These are phyloP conservation scores for Drosophila flavopinicola DNA, from an alignment of 2,888 invertebrate genomes.

Conservation along the genomic window DNA sequence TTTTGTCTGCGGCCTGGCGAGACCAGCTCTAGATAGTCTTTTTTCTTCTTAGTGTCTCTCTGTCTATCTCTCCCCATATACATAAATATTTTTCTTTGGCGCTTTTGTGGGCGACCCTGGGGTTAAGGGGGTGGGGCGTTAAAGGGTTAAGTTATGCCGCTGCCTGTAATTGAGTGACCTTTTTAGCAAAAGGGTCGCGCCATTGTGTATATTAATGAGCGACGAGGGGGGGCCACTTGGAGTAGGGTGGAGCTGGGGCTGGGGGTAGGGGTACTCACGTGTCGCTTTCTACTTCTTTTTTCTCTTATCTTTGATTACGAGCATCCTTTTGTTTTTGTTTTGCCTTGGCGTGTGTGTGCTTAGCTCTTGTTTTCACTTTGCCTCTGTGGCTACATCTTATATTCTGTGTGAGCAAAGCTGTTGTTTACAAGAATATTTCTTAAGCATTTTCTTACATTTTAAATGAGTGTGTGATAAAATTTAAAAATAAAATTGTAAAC, in stretches of 20 bases:
- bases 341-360: not conserved
- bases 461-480: too few relatives aligned
- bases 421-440: slow-evolving; percentile 3
- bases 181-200: slow-evolving; percentile 37
- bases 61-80: slow-evolving; percentile 5
- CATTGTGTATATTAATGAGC: slow-evolving; percentile 52
- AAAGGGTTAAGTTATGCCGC: slow-evolving; percentile 52
- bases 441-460: slow-evolving; percentile 16
- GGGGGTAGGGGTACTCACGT: too few relatives aligned
- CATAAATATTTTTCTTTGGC: slow-evolving; percentile 14
- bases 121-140: too few relatives aligned
- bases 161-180: slow-evolving; percentile 60
- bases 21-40: slow-evolving; percentile 33
- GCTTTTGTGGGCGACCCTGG: slow-evolving; percentile 9
- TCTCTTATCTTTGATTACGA: slow-evolving; percentile 28
- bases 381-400: too few relatives aligned
- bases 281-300: slow-evolving; percentile 31
- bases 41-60: slow-evolving; percentile 3
- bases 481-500: too few relatives aligned
- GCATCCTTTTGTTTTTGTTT: slow-evolving; percentile 12
- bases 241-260: not conserved
- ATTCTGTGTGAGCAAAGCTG: slow-evolving; percentile 3
- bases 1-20: slow-evolving; percentile 49
- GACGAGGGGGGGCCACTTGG: too few relatives aligned
- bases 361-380: slow-evolving; percentile 1